These are phyloP conservation scores for Zaprionus bogoriensis DNA, from an alignment of 2,888 invertebrate genomes.

Conservation along the genomic window DNA sequence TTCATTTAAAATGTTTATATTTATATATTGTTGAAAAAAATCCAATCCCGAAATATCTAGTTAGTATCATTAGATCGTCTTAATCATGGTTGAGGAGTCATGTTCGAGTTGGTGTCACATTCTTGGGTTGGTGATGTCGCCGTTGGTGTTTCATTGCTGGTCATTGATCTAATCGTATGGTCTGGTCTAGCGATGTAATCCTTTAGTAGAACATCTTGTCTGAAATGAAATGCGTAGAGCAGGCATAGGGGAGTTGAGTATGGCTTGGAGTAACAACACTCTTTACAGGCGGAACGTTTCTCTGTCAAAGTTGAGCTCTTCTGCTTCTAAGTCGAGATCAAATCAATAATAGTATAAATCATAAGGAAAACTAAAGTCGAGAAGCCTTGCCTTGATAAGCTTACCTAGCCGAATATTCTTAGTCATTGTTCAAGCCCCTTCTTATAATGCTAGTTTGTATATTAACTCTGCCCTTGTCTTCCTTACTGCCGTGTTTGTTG, in stretches of 20 bases:
- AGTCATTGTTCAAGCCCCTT: conserved; percentile 62
- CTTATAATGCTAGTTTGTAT: conserved; percentile 16
- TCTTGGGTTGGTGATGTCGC: conserved; percentile 41
- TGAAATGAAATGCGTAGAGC: conserved; percentile 37
- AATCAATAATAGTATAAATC: conserved; percentile 44
- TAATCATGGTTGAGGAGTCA: conserved; percentile 30
- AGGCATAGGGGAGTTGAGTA: conserved; percentile 8
- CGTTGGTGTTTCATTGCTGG: conserved; percentile 18
- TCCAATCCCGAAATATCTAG: conserved; percentile 45
- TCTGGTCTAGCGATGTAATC: conserved; percentile 5
- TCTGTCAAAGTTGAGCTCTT: conserved; percentile 75
- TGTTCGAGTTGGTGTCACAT: conserved; percentile 50
- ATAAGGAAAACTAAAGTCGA: conserved; percentile 55
- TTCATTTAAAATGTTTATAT: conserved; percentile 68
- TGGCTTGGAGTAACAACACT: neutral
- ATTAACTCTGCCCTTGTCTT: conserved; percentile 31
- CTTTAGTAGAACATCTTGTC: conserved; percentile 55
- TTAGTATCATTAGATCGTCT: conserved; percentile 25
- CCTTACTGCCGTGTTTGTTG: conserved; percentile 33
- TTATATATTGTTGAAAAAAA: conserved; percentile 53
- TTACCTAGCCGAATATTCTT: conserved; percentile 73
- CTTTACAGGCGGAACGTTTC: conserved; percentile 42
- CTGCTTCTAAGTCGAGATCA: conserved; percentile 55
- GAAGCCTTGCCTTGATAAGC: conserved; percentile 63
- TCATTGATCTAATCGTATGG: conserved; percentile 5